phyloP scores from a whole-genome alignment of 1,140 invertebrate species.

The Aplysia californica region DNA sequence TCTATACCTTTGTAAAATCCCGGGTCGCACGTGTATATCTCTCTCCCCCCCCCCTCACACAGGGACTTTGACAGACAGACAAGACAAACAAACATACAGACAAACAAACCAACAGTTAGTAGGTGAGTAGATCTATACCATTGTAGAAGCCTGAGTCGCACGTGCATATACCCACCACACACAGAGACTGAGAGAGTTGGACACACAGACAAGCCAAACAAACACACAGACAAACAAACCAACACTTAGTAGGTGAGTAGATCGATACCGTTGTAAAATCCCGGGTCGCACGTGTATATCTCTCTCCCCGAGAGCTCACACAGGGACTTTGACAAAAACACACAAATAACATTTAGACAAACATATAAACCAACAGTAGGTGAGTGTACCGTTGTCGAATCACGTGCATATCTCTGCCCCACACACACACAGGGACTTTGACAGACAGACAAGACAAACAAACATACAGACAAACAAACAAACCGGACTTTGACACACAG shows the following conservation, averaged over 20 bases:
- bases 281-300: slow-evolving; percentile 18
- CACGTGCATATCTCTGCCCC: neutral
- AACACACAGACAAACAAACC: no score
- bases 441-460: neutral
- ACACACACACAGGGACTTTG: neutral
- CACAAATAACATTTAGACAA: slow-evolving; percentile 2
- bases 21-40: slow-evolving; percentile 6
- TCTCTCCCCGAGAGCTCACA: neutral
- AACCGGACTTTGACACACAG: neutral
- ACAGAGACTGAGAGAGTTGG: slow-evolving; percentile 23
- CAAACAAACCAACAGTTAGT: no score
- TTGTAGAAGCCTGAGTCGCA: slow-evolving; percentile 19
- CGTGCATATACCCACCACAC: slow-evolving; percentile 2
- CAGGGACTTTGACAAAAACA: slow-evolving; percentile 18
- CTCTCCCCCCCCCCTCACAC: no score
- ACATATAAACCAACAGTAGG: neutral
- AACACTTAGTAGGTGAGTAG: no score
- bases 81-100: no score
- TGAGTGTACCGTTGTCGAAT: neutral
- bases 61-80: no score
- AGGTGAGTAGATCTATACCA: no score
- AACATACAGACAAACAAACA: slow-evolving; percentile 3
- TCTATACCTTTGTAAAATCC: slow-evolving; percentile 16
- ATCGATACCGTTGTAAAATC: neutral
- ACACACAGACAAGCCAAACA: no score